Conservation (phyloP, 2,888 invertebrate genomes). For the Tetropium fuscum region DNA sequence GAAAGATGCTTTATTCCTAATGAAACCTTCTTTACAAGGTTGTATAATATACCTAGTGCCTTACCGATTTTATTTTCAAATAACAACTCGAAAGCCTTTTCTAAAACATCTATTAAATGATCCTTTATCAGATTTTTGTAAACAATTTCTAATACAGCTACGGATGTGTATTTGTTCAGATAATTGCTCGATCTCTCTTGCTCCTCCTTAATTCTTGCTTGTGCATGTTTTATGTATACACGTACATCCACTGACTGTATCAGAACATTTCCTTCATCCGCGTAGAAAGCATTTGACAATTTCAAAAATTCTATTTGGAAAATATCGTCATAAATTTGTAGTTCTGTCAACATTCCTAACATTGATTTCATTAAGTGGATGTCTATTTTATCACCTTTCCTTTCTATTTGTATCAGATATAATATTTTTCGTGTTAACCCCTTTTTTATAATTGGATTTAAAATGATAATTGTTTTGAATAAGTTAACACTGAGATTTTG, state of each 20-base stretch:
- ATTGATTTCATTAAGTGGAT: conserved; percentile 89
- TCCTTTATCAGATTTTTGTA: conserved; percentile 91
- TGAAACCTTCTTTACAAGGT: conserved; percentile 86
- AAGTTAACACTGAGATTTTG: conserved; percentile 94
- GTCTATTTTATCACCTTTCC: conserved; percentile 90
- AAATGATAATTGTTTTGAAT: conserved; percentile 90
- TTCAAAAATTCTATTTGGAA: conserved; percentile 88
- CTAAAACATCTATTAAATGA: conserved; percentile 86
- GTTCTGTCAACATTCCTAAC: conserved; percentile 92
- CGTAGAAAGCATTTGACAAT: conserved; percentile 90
- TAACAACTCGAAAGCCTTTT: conserved; percentile 89
- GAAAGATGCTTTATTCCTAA: conserved; percentile 89
- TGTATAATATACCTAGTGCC: conserved; percentile 89
- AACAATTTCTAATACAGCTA: conserved; percentile 85
- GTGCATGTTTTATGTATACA: conserved; percentile 77
- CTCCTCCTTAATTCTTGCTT: conserved; percentile 91
- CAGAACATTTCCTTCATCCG: conserved; percentile 87
- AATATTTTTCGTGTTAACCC: conserved; percentile 91
- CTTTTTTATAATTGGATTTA: conserved; percentile 85
- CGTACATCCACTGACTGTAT: conserved; percentile 91
- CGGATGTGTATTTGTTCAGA: conserved; percentile 89
- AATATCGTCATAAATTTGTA: conserved; percentile 89
- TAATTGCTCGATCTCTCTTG: conserved; percentile 83
- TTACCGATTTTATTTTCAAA: conserved; percentile 80
- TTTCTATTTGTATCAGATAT: conserved; percentile 88